Percentiles rank a stretch among this genome's conserved stretches.
Conservation (phyloP, 2,888 invertebrate species). For the Aspidiotus rigidus region DNA sequence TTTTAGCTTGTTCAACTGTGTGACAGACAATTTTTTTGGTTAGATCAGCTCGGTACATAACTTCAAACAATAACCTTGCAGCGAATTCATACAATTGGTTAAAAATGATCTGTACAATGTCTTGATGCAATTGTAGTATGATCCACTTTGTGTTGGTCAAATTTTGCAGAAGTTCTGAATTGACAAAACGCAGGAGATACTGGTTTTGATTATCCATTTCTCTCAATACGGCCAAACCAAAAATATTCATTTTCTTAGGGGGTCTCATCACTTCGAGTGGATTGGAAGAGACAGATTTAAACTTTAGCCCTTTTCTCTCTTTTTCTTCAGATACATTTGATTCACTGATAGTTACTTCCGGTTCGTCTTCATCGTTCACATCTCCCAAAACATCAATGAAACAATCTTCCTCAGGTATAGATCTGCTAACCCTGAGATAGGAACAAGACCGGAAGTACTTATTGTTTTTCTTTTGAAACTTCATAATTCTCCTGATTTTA, state of each 20-base stretch:
- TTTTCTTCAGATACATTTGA: background rate
- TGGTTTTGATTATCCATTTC: background rate
- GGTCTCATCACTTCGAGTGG: background rate
- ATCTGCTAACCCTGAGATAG: background rate
- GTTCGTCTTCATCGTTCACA: background rate
- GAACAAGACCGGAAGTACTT: slow-evolving; percentile 8
- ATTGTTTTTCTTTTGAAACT: slow-evolving; percentile 22
- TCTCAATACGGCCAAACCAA: background rate
- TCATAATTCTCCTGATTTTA: slow-evolving; percentile 13
- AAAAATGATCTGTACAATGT: background rate
- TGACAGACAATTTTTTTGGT: slow-evolving; percentile 25
- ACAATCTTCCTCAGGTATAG: background rate
- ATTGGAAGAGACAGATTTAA: background rate
- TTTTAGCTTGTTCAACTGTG: background rate
- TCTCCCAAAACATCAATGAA: background rate
- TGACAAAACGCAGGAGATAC: background rate
- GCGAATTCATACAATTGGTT: background rate
- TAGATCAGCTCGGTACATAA: slow-evolving; percentile 22
- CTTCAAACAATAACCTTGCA: slow-evolving; percentile 6
- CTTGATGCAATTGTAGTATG: background rate
- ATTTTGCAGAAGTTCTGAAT: background rate
- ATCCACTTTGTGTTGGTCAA: background rate
- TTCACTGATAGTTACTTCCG: background rate
- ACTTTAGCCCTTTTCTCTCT: background rate
- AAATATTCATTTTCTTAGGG: background rate